Conservation (phyloP, 1,140 invertebrate species). For the Drosophila sulfurigaster region DNA sequence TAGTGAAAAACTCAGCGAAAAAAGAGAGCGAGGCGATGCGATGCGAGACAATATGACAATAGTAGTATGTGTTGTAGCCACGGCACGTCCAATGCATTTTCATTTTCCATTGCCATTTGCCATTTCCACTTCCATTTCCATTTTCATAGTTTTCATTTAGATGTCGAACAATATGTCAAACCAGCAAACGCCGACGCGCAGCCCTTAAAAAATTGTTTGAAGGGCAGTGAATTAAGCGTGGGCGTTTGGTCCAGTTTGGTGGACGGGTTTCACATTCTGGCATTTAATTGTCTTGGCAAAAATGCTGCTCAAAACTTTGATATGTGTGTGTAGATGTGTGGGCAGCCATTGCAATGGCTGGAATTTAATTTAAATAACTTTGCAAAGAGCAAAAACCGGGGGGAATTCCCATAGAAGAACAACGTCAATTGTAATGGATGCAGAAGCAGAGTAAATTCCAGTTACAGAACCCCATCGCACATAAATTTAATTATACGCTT, state of each 20-base stretch:
- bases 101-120: conserved; percentile 27
- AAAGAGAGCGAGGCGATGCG: not conserved
- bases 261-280: conserved; percentile 37
- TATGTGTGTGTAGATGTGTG: conserved; percentile 32
- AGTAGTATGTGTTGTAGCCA: not conserved
- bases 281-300: conserved; percentile 75
- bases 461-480: not conserved
- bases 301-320: conserved; percentile 60
- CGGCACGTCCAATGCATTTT: conserved; percentile 51
- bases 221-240: not conserved
- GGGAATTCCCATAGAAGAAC: conserved; percentile 1
- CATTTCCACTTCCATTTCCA: conserved; percentile 17
- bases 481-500: conserved; percentile 71
- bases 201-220: conserved; percentile 38
- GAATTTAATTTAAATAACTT: conserved; percentile 83
- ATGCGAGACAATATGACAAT: conserved; percentile 30
- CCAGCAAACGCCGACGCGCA: conserved; percentile 17
- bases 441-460: conserved; percentile 38
- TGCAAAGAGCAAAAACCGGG: conserved; percentile 15
- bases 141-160: conserved; percentile 44
- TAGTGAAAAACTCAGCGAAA: conserved; percentile 23
- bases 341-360: conserved; percentile 50
- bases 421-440: conserved; percentile 13
- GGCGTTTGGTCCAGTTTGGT: not conserved
- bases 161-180: conserved; percentile 58